Conservation (phyloP, 2,888 invertebrate species). For the Dicyrtoma fusca region DNA sequence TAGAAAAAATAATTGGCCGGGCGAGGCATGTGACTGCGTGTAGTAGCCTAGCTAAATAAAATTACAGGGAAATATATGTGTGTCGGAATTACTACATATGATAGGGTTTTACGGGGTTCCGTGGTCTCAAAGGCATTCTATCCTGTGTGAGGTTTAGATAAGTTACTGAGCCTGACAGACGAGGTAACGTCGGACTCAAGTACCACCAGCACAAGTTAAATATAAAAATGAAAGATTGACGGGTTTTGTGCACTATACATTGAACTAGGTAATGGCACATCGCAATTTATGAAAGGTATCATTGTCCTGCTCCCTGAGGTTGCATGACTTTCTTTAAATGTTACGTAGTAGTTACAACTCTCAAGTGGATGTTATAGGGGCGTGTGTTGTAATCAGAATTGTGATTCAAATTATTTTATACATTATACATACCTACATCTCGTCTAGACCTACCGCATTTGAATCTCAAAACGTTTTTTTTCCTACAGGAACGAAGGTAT, state of each 20-base stretch:
- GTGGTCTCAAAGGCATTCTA: not conserved
- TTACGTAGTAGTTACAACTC: not conserved
- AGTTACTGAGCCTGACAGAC: not conserved
- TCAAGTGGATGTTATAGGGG: constrained; percentile 4
- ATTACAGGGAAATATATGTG: not conserved
- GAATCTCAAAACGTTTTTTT: not conserved
- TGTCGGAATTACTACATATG: not conserved
- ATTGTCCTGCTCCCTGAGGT: no score
- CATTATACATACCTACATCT: not conserved
- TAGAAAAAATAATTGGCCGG: not conserved
- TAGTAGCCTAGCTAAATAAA: no score
- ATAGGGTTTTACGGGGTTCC: not conserved
- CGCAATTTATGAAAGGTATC: not conserved
- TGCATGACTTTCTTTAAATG: constrained; percentile 2
- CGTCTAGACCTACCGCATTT: constrained; percentile 29
- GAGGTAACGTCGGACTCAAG: no score
- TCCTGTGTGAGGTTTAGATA: not conserved
- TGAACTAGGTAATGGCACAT: constrained; percentile 23
- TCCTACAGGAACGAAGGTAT: not conserved
- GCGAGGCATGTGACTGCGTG: not conserved
- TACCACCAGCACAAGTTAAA: constrained; percentile 2
- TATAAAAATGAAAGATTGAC: not conserved
- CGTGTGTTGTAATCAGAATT: constrained; percentile 18
- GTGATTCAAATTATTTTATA: constrained; percentile 17
- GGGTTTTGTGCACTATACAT: not conserved